These are phyloP conservation scores for Sturnus vulgaris DNA, from an alignment of 2,113 vertebrate genomes.

Conservation along the genomic window DNA sequence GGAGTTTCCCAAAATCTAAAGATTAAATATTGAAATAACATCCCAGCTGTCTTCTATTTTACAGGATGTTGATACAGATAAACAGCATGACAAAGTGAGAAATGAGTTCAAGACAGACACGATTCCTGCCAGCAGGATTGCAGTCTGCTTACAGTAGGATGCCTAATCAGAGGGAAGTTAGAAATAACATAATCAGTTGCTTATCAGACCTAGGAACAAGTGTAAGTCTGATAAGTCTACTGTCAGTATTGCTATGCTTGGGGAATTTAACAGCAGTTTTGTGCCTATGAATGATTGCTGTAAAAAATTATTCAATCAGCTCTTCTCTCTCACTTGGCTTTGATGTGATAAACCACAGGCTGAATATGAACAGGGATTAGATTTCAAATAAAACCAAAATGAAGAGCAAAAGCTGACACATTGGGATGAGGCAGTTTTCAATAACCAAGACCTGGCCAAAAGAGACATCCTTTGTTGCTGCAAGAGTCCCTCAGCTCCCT, in stretches of 20 bases:
- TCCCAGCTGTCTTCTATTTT: neutral
- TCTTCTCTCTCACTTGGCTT: neutral
- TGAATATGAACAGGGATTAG: neutral
- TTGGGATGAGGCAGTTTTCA: neutral
- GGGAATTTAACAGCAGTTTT: neutral
- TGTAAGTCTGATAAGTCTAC: neutral
- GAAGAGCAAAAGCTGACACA: neutral
- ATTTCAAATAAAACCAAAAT: neutral
- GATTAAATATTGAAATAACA: slow-evolving; percentile 22
- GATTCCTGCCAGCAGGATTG: neutral
- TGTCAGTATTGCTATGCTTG: neutral
- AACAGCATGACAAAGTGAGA: neutral
- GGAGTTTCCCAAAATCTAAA: neutral
- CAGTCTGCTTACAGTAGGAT: neutral
- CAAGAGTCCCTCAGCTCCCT: neutral
- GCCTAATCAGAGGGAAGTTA: slow-evolving; percentile 2
- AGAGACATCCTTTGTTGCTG: neutral
- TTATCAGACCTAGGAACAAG: neutral
- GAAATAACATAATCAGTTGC: neutral
- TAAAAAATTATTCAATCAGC: neutral
- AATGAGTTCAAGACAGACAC: neutral
- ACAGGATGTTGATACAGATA: neutral
- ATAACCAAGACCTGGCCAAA: neutral
- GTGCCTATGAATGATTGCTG: neutral
- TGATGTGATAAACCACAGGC: neutral